phyloP scores from a whole-genome alignment of 1,140 invertebrate species.

The Diabrotica undecimpunctata region DNA sequence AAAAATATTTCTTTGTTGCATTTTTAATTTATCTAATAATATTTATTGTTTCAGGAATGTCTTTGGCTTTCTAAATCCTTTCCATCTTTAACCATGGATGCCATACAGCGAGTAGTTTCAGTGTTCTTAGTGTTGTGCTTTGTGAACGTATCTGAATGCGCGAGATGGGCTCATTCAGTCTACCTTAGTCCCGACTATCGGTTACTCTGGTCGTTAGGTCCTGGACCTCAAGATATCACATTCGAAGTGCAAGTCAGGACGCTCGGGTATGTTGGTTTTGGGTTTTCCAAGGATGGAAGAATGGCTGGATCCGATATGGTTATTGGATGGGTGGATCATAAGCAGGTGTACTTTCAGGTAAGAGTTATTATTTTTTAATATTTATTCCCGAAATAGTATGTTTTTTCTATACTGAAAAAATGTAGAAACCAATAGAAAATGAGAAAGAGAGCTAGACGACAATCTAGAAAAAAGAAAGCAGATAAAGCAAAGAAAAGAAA shows the following conservation, averaged over 20 bases:
- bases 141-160: conserved; percentile 29
- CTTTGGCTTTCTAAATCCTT: not conserved
- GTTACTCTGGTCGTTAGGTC: conserved; percentile 45
- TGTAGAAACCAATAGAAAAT: too few species aligned
- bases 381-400: too few species aligned
- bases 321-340: conserved; percentile 69
- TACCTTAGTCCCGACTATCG: conserved; percentile 46
- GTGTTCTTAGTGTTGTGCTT: conserved; percentile 41
- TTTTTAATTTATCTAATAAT: too few species aligned
- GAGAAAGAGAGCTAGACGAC: too few species aligned
- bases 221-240: conserved; percentile 59
- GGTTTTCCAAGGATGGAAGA: conserved; percentile 71
- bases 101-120: conserved; percentile 21
- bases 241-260: conserved; percentile 78
- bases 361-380: conserved; percentile 35
- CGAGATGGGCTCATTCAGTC: conserved; percentile 46
- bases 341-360: conserved; percentile 67
- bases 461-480: too few species aligned
- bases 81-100: conserved; percentile 1
- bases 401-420: too few species aligned
- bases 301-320: conserved; percentile 67
- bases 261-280: conserved; percentile 75
- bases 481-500: too few species aligned
- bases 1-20: too few species aligned
- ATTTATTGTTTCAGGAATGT: not conserved